These are phyloP conservation scores for Papilio machaon DNA, from an alignment of 1,140 invertebrate species.

Conservation along the genomic window DNA sequence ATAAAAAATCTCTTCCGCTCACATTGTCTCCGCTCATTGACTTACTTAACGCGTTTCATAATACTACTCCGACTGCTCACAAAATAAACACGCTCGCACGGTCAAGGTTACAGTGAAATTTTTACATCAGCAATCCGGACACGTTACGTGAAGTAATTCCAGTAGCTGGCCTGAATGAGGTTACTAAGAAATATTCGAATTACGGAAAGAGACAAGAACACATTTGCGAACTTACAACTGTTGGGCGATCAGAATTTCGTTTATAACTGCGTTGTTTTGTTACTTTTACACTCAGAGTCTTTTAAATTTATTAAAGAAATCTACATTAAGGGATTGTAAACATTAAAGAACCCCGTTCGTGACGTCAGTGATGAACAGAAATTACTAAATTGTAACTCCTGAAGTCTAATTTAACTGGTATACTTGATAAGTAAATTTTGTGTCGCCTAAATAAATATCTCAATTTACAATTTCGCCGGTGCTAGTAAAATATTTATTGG, in stretches of 20 bases:
- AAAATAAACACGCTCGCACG: conserved; percentile 29
- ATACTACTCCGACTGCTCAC: conserved; percentile 8
- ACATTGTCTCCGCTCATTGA: neutral
- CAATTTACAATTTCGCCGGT: no score
- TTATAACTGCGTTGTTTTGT: no score
- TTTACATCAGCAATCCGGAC: conserved; percentile 12
- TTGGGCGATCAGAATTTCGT: neutral
- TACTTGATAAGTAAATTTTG: no score
- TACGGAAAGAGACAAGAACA: neutral
- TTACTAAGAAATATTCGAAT: conserved; percentile 13
- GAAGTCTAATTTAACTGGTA: no score
- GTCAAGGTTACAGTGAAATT: conserved; percentile 34
- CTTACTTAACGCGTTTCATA: conserved; percentile 35
- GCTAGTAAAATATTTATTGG: no score
- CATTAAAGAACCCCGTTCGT: no score
- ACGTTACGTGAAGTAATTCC: conserved; percentile 29
- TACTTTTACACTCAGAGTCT: no score
- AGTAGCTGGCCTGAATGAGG: conserved; percentile 1
- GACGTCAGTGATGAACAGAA: no score
- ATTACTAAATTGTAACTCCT: no score
- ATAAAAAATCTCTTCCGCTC: conserved; percentile 13
- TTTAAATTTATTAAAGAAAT: no score
- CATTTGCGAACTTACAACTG: neutral
- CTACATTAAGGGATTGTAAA: no score
- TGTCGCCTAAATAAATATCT: no score